Conservation (phyloP, 2,888 invertebrate species). For the Anagyrus pseudococci region DNA sequence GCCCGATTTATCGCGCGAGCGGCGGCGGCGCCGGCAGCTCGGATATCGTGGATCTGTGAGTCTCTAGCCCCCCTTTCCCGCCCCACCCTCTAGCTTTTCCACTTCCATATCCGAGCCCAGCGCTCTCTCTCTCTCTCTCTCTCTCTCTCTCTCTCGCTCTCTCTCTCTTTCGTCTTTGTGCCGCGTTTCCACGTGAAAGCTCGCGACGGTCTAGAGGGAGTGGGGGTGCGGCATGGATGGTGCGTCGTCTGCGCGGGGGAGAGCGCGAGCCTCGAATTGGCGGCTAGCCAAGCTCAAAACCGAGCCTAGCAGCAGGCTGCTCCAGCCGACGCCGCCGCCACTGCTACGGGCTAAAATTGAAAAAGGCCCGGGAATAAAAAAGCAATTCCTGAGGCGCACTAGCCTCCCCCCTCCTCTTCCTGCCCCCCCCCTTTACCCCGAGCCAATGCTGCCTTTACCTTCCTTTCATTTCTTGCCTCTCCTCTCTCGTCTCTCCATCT, state of each 20-base stretch:
- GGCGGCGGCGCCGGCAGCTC: too few species aligned
- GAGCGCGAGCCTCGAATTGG: conserved; percentile 43
- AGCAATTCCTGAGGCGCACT: not conserved
- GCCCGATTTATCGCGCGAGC: too few species aligned
- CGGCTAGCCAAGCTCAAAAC: conserved; percentile 48
- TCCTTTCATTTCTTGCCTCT: too few species aligned
- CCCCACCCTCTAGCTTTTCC: too few species aligned
- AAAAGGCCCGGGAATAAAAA: conserved; percentile 40
- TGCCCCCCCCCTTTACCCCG: too few species aligned
- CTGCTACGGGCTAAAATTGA: conserved; percentile 51
- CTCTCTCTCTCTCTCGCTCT: too few species aligned
- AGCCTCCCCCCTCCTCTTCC: not conserved
- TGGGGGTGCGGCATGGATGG: not conserved
- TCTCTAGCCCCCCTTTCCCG: too few species aligned
- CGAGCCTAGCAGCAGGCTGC: conserved; percentile 29
- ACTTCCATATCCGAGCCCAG: too few species aligned
- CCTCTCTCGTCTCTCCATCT: not conserved
- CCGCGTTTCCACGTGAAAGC: not conserved
- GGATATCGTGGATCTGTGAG: too few species aligned
- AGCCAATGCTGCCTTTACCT: too few species aligned
- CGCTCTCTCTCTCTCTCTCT: too few species aligned
- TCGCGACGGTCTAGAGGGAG: not conserved
- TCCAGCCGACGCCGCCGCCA: conserved; percentile 25
- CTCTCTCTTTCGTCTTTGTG: too few species aligned
- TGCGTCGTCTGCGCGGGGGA: conserved; percentile 14